A percentile compares a stretch with the other conserved stretches of the same genome.
These are phyloP conservation scores for Crotalus viridis DNA, from an alignment of 2,113 vertebrate species.

Conservation along the genomic window DNA sequence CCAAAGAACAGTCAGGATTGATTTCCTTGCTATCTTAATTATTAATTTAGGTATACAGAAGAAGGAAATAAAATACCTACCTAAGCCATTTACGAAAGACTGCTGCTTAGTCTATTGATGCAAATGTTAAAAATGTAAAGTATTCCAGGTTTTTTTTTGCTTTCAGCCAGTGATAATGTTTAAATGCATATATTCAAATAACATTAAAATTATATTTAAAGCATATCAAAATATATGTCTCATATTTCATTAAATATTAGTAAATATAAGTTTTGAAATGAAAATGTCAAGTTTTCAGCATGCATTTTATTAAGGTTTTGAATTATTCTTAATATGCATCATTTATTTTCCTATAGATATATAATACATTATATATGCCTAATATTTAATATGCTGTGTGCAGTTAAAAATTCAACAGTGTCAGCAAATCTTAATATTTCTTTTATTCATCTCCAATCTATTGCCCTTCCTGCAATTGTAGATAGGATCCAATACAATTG, in stretches of 20 bases:
- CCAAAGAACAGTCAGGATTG: too few species aligned
- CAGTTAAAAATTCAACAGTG: neutral
- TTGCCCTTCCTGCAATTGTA: neutral
- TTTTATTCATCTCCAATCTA: neutral
- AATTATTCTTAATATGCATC: neutral
- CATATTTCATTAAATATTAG: neutral
- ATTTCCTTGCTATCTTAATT: neutral
- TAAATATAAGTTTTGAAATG: neutral
- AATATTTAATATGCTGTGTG: neutral
- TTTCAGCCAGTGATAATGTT: neutral
- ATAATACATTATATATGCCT: neutral
- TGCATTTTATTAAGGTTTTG: neutral
- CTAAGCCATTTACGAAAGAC: neutral
- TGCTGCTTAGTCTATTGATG: neutral
- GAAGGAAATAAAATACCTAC: neutral
- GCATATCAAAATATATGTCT: neutral
- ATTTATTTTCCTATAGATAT: neutral
- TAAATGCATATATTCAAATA: neutral
- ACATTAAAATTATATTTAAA: neutral
- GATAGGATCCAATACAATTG: neutral
- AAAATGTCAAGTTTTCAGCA: neutral
- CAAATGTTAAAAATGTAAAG: neutral
- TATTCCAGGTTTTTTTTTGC: neutral
- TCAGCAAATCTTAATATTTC: neutral
- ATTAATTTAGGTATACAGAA: neutral